Percentiles rank a stretch among this genome's conserved stretches.
Conservation (phyloP, 1,140 invertebrate genomes). For the Drosophila sucinea region DNA sequence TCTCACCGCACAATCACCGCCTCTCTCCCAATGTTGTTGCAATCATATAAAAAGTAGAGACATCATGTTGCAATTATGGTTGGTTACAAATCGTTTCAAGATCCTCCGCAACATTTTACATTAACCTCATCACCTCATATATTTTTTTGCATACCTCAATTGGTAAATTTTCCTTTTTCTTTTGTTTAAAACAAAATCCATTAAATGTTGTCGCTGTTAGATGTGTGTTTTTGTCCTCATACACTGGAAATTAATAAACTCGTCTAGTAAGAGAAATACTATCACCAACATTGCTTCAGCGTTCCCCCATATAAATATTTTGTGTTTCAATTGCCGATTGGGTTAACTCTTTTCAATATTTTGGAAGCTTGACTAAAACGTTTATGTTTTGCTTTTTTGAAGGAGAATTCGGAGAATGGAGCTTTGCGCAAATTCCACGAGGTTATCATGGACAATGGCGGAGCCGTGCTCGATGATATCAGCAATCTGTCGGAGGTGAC, state of each 20-base stretch:
- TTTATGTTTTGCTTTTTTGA: conserved; percentile 28
- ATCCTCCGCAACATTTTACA: conserved; percentile 9
- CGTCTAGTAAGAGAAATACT: background rate
- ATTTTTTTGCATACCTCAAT: conserved; percentile 3
- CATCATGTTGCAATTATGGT: conserved; percentile 14
- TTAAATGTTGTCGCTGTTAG: conserved; percentile 44
- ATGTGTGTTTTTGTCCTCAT: conserved; percentile 20
- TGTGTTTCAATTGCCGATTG: background rate
- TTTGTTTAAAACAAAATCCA: background rate
- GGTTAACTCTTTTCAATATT: too few relatives aligned
- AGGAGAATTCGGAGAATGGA: conserved; percentile 92
- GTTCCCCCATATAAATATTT: conserved; percentile 5
- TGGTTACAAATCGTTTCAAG: conserved; percentile 8
- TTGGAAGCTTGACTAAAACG: background rate
- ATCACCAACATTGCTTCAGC: conserved; percentile 9
- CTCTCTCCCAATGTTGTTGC: background rate
- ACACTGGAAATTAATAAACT: background rate
- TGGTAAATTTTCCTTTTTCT: background rate
- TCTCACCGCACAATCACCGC: conserved; percentile 30
- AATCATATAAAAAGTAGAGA: conserved; percentile 9
- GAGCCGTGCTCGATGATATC: conserved; percentile 90
- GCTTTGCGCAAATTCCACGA: conserved; percentile 92
- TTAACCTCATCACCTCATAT: background rate
- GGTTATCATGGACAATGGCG: conserved; percentile 89
- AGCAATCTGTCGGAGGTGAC: conserved; percentile 89